phyloP scores from a whole-genome alignment of 2,888 invertebrate genomes.

The Diaphora mendica region DNA sequence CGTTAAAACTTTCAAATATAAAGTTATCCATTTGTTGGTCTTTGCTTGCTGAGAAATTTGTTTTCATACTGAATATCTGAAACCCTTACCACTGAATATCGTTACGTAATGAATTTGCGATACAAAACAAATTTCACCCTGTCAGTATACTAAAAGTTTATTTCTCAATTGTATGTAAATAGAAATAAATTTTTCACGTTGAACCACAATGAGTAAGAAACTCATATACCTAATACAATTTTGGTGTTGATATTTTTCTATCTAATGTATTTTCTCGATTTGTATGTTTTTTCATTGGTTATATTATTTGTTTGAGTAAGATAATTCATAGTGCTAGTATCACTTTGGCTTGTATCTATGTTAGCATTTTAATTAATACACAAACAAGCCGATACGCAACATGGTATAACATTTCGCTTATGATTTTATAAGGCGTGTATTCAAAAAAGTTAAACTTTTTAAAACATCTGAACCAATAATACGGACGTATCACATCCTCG shows the following conservation, averaged over 20 bases:
- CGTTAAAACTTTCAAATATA: slow-evolving; percentile 34
- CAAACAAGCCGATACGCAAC: too few relatives aligned
- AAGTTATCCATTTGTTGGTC: slow-evolving; percentile 41
- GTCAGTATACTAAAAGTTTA: neutral
- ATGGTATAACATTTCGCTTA: too few relatives aligned
- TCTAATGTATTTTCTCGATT: neutral
- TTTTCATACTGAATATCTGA: neutral
- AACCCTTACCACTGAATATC: neutral
- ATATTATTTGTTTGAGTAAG: too few relatives aligned
- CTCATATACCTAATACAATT: neutral
- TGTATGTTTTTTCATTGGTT: neutral
- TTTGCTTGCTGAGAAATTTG: slow-evolving; percentile 32
- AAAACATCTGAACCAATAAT: neutral
- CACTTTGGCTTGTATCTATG: too few relatives aligned
- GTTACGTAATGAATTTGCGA: neutral
- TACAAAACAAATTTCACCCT: neutral
- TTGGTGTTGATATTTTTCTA: neutral
- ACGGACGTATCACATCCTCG: neutral
- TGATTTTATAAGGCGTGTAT: neutral
- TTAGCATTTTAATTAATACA: too few relatives aligned
- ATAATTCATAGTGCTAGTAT: too few relatives aligned
- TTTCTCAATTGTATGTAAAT: neutral
- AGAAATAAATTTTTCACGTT: neutral
- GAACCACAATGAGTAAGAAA: neutral
- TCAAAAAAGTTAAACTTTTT: neutral